Evolutionary conservation across 2,113 vertebrate genomes (phyloP).

Genomic region (Alosa alosa): DNA sequence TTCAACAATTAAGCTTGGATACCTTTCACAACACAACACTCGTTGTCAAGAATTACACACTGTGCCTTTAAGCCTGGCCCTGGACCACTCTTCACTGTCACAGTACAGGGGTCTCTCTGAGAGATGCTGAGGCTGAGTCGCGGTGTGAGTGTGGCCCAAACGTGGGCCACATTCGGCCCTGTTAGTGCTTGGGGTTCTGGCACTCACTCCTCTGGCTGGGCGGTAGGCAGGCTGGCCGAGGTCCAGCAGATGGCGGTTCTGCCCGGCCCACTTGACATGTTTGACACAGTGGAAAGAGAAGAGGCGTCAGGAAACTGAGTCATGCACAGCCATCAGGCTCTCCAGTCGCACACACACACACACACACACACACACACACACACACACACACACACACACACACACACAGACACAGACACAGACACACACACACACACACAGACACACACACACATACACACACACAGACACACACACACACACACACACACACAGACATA

Average conservation of each 20-base stretch:
- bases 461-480: constrained; percentile 4
- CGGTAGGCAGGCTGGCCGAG: not conserved
- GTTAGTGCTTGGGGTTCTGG: not conserved
- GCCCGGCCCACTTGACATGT: not conserved
- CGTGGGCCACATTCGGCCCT: not conserved
- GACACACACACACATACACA: not conserved
- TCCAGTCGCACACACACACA: not conserved
- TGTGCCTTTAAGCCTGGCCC: no score
- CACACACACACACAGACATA: constrained; percentile 1
- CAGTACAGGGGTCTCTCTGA: no score
- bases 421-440: not conserved
- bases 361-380: not conserved
- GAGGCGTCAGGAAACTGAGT: constrained; percentile 11
- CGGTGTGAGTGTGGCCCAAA: not conserved
- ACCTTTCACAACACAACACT: no score
- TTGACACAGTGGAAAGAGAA: constrained; percentile 12
- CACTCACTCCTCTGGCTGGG: no score
- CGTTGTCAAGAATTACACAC: no score
- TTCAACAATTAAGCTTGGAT: no score
- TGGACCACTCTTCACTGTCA: no score
- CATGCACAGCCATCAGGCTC: not conserved
- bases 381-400: not conserved
- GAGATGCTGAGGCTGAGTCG: not conserved
- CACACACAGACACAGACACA: not conserved
- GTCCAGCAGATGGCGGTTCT: not conserved